Evolutionary conservation across 1,140 invertebrate species (phyloP).

Genomic region (Acromyrmex heyeri): DNA sequence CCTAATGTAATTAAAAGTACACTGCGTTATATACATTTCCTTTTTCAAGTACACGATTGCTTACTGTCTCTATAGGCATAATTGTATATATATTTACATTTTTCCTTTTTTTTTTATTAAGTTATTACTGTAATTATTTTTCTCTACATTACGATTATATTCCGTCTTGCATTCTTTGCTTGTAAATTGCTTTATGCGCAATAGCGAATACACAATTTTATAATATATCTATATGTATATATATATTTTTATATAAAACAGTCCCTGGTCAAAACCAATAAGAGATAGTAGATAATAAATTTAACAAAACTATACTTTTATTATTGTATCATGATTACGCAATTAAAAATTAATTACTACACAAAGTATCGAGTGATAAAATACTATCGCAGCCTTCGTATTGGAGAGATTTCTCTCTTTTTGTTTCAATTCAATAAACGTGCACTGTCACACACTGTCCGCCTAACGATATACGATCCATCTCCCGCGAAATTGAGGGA

Average conservation of each 20-base stretch:
- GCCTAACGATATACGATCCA: slow-evolving; percentile 2
- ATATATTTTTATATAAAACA: slow-evolving; percentile 84
- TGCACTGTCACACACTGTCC: slow-evolving; percentile 48
- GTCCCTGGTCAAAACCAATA: slow-evolving; percentile 85
- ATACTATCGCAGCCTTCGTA: slow-evolving; percentile 81
- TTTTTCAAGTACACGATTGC: slow-evolving; percentile 85
- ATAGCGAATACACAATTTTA: slow-evolving; percentile 80
- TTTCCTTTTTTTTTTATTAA: slow-evolving; percentile 79
- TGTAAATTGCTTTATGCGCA: slow-evolving; percentile 48
- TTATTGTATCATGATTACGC: slow-evolving; percentile 78
- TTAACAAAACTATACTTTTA: slow-evolving; percentile 82
- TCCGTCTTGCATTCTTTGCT: slow-evolving; percentile 59
- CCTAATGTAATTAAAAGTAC: slow-evolving; percentile 87
- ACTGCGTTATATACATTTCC: slow-evolving; percentile 86
- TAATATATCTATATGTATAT: slow-evolving; percentile 70
- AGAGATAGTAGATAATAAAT: slow-evolving; percentile 83
- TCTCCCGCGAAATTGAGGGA: slow-evolving; percentile 1
- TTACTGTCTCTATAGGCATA: slow-evolving; percentile 86
- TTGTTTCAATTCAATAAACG: slow-evolving; percentile 57
- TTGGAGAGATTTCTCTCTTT: slow-evolving; percentile 60
- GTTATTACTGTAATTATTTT: slow-evolving; percentile 81
- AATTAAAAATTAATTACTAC: slow-evolving; percentile 83
- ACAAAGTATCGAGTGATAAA: slow-evolving; percentile 83
- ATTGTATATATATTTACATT: slow-evolving; percentile 83
- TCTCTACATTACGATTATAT: slow-evolving; percentile 82